Base-by-base conservation (phyloP, 2,113 vertebrate genomes). In the Alosa alosa region DNA sequence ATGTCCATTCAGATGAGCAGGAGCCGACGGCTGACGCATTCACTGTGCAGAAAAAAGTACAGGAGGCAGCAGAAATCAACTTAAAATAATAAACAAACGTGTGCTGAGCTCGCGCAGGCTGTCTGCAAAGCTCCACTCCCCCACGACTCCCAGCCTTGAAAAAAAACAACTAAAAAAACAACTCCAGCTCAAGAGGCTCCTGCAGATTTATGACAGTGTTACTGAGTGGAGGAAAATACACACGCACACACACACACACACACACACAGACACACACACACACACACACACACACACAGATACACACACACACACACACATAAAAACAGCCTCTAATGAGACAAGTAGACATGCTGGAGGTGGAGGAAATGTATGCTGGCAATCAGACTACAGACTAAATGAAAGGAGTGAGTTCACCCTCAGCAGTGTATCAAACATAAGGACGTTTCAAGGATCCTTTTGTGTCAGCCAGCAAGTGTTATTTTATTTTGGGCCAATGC, bases 361-460 rank as follows among this genome's bases (percentile, higher is more conserved):
- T 47, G 52, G 13, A 0, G 52, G 36, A n/a, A 41, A 52, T 11
- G 4, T 7, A 84, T 87, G 68, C 52, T 81, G 86, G 81, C 68
- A 82, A 15, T 87, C 55, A 60, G 81, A 78, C 46, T 57, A 9
- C 4, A 0, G 49, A 39, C 72, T 68, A 68, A 72, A 82, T 75
- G 39, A 84, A 86, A 44, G 13, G 10, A 81, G 86, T 60, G 83
- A 84, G 52, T 72, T 52, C 20, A 46, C 25, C 11, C 81, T 87
- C 75, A 84, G 31, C 11, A 18, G 36, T 78, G 64, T 31, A 64
- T 81, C 81, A 47, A 17, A 82, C 18, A 84, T 20, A 87, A 89
- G 87, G 91, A 89, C 83, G 81, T 82, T 86, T 88, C 86, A 93
- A 91, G 83, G 87, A 57, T 52, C 46, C 68, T 84, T 88, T 88